Conservation (phyloP, 1,140 invertebrate genomes). For the Hyles vespertilio region DNA sequence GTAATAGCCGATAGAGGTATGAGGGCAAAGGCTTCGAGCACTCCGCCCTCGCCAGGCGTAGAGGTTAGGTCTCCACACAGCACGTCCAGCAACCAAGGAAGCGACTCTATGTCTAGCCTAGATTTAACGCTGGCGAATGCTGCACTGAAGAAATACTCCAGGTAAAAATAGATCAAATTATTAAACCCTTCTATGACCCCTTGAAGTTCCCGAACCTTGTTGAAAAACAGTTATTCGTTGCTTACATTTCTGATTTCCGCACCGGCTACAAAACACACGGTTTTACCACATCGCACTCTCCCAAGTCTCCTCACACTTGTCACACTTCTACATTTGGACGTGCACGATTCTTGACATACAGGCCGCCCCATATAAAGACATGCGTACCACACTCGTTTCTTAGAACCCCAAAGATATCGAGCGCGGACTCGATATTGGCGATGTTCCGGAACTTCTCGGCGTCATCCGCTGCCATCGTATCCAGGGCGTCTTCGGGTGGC, state of each 20-base stretch:
- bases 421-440: conserved; percentile 84
- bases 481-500: conserved; percentile 74
- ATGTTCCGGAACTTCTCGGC: conserved; percentile 83
- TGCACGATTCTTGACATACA: too few species aligned
- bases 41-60: conserved; percentile 71
- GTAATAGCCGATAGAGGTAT: conserved; percentile 61
- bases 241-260: too few species aligned
- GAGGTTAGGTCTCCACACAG: conserved; percentile 78
- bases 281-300: too few species aligned
- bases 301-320: conserved; percentile 7
- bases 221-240: too few species aligned
- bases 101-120: conserved; percentile 82
- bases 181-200: not conserved
- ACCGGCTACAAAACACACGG: too few species aligned
- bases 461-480: conserved; percentile 73
- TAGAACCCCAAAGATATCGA: conserved; percentile 78
- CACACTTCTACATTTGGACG: too few species aligned
- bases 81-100: conserved; percentile 81
- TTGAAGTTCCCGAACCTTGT: too few species aligned
- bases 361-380: too few species aligned
- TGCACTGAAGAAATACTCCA: conserved; percentile 66
- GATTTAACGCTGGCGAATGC: conserved; percentile 76
- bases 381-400: conserved; percentile 15
- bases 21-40: conserved; percentile 71
- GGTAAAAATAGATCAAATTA: conserved; percentile 27